Base-by-base conservation (phyloP, 1,140 invertebrate species). In the Microvelia longipes region DNA sequence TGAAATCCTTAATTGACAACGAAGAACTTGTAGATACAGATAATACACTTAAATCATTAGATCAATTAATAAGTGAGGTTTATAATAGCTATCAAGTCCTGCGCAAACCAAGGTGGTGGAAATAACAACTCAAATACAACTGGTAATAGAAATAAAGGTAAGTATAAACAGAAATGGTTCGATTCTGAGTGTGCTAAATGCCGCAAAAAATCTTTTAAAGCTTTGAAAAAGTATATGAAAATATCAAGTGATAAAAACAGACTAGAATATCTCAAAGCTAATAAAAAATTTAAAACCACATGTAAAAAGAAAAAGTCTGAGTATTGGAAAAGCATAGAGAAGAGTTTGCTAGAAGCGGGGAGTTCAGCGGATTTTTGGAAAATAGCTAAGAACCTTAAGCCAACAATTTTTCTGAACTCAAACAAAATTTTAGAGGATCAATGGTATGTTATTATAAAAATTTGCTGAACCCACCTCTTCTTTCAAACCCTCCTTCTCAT, bases 361-460 rank as follows among this genome's bases (percentile, higher is more conserved):
- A 19, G 35, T n/a, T n/a, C n/a, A n/a, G n/a, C n/a, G n/a, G n/a
- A n/a, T n/a, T n/a, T n/a, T n/a, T n/a, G n/a, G n/a, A n/a, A n/a
- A n/a, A n/a, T n/a, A n/a, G n/a, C n/a, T n/a, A n/a, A 50, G 19
- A 11, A 5, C 19, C 35, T 50, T 11, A 50, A 28, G 35, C 50
- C 60, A 2, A 29, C 19, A 11, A 25, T 14, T 27, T 24, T n/a
- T 19, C 35, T 2, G 19, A 1, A 5, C 24, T n/a, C 30, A 25
- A 62, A 29, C 2, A 29, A 27, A 5, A 62, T 62, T 27, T 2
- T 1, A 14, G 25, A 28, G 26, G 2, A 50, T 15, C 25, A 50
- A 27, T 69, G 68, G 68, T 26, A 26, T 29, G 26, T 27, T 50
- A 69, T n/a, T 69, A 60, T 27, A 25, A 29, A n/a, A 61, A 25